Base-by-base conservation (phyloP, 1,140 invertebrate species). In the Aphaenogaster rudis region DNA sequence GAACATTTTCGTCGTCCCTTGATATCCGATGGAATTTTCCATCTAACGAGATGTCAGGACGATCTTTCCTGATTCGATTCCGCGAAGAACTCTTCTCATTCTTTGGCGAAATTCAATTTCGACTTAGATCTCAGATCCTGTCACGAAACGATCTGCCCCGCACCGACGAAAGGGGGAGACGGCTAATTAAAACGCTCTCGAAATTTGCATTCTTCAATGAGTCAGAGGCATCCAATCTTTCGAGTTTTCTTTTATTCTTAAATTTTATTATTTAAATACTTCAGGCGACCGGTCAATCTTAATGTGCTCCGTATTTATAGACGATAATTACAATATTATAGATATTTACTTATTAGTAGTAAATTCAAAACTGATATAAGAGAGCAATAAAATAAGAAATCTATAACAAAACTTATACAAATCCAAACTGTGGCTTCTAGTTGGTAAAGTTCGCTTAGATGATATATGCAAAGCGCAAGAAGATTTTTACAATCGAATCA, bases 81-180 rank as follows among this genome's bases (percentile, higher is more conserved):
- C 90, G 82, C 82, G 90, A 87, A 91, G 89, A 91, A 91, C 82
- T 88, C 82, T 77, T 90, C 88, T 88, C 89, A 87, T 91, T 91
- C 90, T 91, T 90, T 78, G 84, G 87, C 28, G 79, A 91, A 91
- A 91, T 91, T 91, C 90, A 91, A 91, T 91, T 91, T 91, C 87
- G 82, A 87, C 82, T 87, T 48, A 87, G 86, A 88, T 88, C 90
- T 86, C 79, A 52, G 89, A 74, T 54, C 74, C 89, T 88, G 90
- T 86, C 89, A 86, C 63, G 74, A 74, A 81, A 36, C 84, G 87
- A 88, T 81, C 71, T 88, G 78, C 57, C 33, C 39, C 33, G 72
- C 57, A 59, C 52, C 77, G 67, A 66, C 81, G 84, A 86, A 72
- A 79, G 36, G 28, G 64, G 48, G 50, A 64, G 89, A 82, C 78